Percentiles rank a stretch among this genome's conserved stretches.
phyloP scores from a whole-genome alignment of 2,888 invertebrate genomes.

The Steinernema carpocapsae region DNA sequence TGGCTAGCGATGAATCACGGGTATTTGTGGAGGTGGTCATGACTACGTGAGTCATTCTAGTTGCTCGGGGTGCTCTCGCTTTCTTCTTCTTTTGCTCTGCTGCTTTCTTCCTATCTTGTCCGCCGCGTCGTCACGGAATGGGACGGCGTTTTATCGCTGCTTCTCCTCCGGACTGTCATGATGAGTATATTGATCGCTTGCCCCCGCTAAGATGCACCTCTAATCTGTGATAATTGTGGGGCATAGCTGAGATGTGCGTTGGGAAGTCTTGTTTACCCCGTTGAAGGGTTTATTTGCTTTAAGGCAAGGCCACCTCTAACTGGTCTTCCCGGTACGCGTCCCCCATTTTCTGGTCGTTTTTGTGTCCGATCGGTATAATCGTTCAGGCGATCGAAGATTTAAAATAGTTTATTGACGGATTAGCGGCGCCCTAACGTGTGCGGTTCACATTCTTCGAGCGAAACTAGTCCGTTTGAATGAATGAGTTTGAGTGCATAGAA shows the following conservation, averaged over 20 bases:
- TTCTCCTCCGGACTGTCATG: too few species aligned
- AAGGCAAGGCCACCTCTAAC: background rate
- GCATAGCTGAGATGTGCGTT: too few species aligned
- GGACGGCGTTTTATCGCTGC: too few species aligned
- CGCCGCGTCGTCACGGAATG: too few species aligned
- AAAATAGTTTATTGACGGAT: background rate
- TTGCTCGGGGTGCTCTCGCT: too few species aligned
- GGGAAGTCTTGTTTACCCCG: background rate
- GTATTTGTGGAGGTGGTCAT: slow-evolving; percentile 12
- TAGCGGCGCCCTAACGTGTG: too few species aligned
- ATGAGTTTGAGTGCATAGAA: slow-evolving; percentile 12
- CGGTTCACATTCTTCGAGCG: background rate
- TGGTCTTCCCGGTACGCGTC: too few species aligned
- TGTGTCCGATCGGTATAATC: background rate
- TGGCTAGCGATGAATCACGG: slow-evolving; percentile 21
- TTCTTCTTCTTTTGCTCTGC: too few species aligned
- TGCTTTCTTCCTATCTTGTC: too few species aligned
- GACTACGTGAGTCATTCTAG: background rate
- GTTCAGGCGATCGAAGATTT: slow-evolving; percentile 8
- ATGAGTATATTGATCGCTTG: too few species aligned
- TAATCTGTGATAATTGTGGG: too few species aligned
- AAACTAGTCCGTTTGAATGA: background rate
- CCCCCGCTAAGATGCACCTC: too few species aligned
- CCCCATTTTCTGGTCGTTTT: background rate
- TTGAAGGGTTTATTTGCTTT: background rate